These are phyloP conservation scores for Dolichopus griseipennis DNA, from an alignment of 2,888 invertebrate genomes.

Conservation along the genomic window DNA sequence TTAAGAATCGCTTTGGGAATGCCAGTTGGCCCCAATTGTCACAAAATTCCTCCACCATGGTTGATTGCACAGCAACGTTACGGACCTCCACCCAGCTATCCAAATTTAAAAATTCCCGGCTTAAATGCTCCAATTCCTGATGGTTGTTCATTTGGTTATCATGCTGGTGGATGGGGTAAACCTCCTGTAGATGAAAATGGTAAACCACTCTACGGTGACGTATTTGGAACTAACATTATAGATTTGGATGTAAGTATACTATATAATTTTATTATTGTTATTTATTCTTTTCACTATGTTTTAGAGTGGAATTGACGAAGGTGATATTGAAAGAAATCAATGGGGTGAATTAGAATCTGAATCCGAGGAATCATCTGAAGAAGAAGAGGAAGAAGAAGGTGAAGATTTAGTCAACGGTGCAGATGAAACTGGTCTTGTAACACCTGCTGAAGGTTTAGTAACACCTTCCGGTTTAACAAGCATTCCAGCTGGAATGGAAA, in stretches of 20 bases:
- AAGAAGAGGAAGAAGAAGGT: constrained; percentile 59
- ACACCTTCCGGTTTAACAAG: constrained; percentile 90
- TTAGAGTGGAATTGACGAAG: constrained; percentile 61
- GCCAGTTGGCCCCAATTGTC: constrained; percentile 92
- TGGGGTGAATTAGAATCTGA: constrained; percentile 98
- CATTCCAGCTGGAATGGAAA: constrained; percentile 92
- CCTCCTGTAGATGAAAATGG: constrained; percentile 98
- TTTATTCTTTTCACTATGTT: not conserved
- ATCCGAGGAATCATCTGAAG: constrained; percentile 52
- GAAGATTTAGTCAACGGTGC: constrained; percentile 48
- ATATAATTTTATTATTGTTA: not conserved
- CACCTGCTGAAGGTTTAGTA: constrained; percentile 85
- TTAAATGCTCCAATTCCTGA: constrained; percentile 98
- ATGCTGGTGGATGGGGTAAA: constrained; percentile 99
- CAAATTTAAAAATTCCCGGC: constrained; percentile 95
- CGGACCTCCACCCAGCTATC: constrained; percentile 98
- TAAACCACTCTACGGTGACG: constrained; percentile 96
- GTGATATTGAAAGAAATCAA: constrained; percentile 83
- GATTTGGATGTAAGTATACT: constrained; percentile 57
- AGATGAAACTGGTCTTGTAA: constrained; percentile 78
- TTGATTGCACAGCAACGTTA: constrained; percentile 63
- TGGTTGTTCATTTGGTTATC: constrained; percentile 95
- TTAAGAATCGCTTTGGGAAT: constrained; percentile 93
- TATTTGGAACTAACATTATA: constrained; percentile 77
- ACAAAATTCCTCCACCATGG: constrained; percentile 90